phyloP scores from a whole-genome alignment of 1,140 invertebrate genomes.

The Neodiprion pinetum region DNA sequence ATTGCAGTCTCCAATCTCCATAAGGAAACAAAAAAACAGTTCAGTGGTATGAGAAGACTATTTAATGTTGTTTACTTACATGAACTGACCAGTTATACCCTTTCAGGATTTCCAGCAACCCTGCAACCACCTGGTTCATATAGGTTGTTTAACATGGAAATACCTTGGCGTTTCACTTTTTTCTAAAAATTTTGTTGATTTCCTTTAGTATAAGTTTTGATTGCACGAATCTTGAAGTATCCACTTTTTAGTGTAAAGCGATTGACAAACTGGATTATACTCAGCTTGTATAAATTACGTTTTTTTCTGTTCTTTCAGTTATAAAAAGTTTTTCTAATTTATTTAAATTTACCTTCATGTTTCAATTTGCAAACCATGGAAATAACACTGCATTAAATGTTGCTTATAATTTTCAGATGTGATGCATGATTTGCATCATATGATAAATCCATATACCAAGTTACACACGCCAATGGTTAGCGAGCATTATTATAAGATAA shows the following conservation, averaged over 20 bases:
- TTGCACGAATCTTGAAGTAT: no score
- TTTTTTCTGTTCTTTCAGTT: neutral
- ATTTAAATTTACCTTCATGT: constrained; percentile 32
- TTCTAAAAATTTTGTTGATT: no score
- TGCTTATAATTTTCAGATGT: constrained; percentile 75
- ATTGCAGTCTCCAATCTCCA: constrained; percentile 98
- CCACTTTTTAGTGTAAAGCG: no score
- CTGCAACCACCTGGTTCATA: constrained; percentile 27
- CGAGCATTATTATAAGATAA: constrained; percentile 81
- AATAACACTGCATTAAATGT: constrained; percentile 1
- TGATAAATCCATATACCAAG: constrained; percentile 77
- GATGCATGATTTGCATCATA: constrained; percentile 85
- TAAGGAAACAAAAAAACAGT: constrained; percentile 93
- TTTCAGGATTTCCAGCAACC: constrained; percentile 32
- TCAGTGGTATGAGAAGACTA: constrained; percentile 72
- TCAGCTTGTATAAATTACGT: constrained; percentile 19
- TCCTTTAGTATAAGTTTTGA: no score
- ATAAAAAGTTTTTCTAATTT: constrained; percentile 19
- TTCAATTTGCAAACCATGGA: constrained; percentile 22
- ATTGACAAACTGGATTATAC: no score
- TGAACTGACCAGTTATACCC: neutral
- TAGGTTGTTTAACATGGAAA: constrained; percentile 35
- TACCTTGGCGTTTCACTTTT: no score
- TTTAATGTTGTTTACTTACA: constrained; percentile 17
- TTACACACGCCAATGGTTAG: constrained; percentile 84